A percentile compares a stretch with the other conserved stretches of the same genome.
Evolutionary conservation across 2,888 invertebrate species (phyloP).

Genomic region (Aphidoletes aphidimyza): DNA sequence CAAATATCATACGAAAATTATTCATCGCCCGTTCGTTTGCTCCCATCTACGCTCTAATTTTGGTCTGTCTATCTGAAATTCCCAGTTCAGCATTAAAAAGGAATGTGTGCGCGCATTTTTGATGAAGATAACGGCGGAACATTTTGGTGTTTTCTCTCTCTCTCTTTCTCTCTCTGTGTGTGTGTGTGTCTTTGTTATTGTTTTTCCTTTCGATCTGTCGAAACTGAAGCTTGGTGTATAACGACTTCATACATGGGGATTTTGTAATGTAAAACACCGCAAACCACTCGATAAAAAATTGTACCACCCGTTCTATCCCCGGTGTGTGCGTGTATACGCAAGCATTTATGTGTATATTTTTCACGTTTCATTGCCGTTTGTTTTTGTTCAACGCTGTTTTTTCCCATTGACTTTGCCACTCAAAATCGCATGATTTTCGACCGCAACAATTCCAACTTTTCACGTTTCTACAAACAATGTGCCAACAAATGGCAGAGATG

Average conservation of each 20-base stretch:
- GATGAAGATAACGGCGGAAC: constrained; percentile 11
- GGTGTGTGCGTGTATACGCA: too few relatives aligned
- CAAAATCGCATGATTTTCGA: neutral
- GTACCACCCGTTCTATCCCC: neutral
- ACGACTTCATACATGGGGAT: neutral
- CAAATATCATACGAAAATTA: constrained; percentile 21
- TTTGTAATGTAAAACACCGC: neutral
- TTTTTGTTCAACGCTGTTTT: neutral
- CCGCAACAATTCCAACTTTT: neutral
- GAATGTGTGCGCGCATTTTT: constrained; percentile 26
- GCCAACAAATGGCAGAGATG: too few relatives aligned
- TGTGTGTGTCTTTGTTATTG: too few relatives aligned
- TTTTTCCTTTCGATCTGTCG: neutral
- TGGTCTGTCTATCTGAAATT: neutral
- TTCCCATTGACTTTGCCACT: constrained; percentile 6
- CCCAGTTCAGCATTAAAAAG: constrained; percentile 7
- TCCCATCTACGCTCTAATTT: neutral
- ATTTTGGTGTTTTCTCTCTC: neutral
- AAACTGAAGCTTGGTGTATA: neutral
- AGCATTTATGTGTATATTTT: too few relatives aligned
- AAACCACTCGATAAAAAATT: neutral
- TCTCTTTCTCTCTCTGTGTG: neutral
- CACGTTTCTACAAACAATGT: too few relatives aligned
- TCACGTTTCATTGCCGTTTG: constrained; percentile 1
- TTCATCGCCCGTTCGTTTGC: neutral